Conservation (phyloP, 1,140 invertebrate species). For the Drepana arcuata region DNA sequence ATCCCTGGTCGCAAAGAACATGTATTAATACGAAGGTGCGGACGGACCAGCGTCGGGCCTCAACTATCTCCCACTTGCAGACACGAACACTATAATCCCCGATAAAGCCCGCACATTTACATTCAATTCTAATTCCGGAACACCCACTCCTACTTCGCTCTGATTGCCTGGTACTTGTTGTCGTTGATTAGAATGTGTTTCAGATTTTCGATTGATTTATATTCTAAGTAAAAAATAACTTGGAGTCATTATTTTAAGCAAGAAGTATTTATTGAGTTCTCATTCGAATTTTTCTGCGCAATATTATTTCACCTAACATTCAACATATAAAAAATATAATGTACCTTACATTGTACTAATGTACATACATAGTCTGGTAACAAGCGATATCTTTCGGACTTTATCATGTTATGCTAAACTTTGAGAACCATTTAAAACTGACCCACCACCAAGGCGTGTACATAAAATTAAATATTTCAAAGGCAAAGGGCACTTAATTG, state of each 20-base stretch:
- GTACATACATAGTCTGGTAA: too few relatives aligned
- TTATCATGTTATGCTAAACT: too few relatives aligned
- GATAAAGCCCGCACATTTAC: constrained; percentile 74
- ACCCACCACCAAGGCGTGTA: too few relatives aligned
- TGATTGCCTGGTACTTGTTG: constrained; percentile 59
- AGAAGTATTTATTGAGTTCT: too few relatives aligned
- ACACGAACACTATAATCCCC: constrained; percentile 71
- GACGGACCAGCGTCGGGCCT: constrained; percentile 31
- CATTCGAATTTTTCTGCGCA: too few relatives aligned
- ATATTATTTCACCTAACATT: too few relatives aligned
- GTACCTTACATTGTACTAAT: too few relatives aligned
- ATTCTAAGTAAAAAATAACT: too few relatives aligned
- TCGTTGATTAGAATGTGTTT: constrained; percentile 54
- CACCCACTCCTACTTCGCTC: constrained; percentile 45
- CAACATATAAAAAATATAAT: too few relatives aligned
- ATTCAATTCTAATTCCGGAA: constrained; percentile 69
- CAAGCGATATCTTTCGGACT: too few relatives aligned
- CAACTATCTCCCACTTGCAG: constrained; percentile 66
- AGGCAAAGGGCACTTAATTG: constrained; percentile 64
- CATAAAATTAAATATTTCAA: constrained; percentile 51
- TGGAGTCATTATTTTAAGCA: too few relatives aligned
- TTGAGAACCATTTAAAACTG: too few relatives aligned
- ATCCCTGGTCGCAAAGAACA: constrained; percentile 26
- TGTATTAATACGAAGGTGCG: constrained; percentile 28
- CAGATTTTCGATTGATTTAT: constrained; percentile 8